Percentiles rank a stretch among this genome's conserved stretches.
phyloP scores from a whole-genome alignment of 1,140 invertebrate species.

The Sitophilus oryzae region DNA sequence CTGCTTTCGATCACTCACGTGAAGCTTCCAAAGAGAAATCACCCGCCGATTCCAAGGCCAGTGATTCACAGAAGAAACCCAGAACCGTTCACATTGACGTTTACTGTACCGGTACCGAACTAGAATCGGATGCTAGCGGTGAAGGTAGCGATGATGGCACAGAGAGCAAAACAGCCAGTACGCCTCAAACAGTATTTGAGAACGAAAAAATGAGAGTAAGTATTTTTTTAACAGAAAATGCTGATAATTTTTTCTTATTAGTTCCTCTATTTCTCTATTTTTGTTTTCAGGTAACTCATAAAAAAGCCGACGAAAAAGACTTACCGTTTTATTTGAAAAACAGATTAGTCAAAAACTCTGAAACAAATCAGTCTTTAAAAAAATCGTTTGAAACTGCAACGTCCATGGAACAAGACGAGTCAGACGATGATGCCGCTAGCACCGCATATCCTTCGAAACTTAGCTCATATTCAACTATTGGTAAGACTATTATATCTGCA shows the following conservation, averaged over 20 bases:
- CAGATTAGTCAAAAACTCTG: background rate
- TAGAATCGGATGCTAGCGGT: conserved; percentile 46
- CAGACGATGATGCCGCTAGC: conserved; percentile 54
- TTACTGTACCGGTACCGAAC: conserved; percentile 67
- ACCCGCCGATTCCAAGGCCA: conserved; percentile 29
- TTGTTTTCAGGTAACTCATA: conserved; percentile 48
- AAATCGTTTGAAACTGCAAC: conserved; percentile 17
- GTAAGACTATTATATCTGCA: too few species aligned
- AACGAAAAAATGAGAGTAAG: conserved; percentile 49
- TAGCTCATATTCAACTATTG: conserved; percentile 54
- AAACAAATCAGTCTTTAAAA: background rate
- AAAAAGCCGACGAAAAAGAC: conserved; percentile 43
- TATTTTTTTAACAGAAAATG: background rate
- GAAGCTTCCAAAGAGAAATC: conserved; percentile 21
- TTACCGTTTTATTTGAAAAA: conserved; percentile 44
- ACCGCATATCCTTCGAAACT: conserved; percentile 58
- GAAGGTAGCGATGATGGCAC: conserved; percentile 38
- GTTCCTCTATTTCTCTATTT: background rate
- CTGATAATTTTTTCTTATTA: background rate
- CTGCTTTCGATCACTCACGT: conserved; percentile 7
- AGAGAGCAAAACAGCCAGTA: conserved; percentile 46
- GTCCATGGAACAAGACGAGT: conserved; percentile 39
- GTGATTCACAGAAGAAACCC: conserved; percentile 52
- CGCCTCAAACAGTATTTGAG: conserved; percentile 61
- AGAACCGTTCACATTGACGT: conserved; percentile 72